A percentile compares a stretch with the other conserved stretches of the same genome.
Conservation (phyloP, 1,140 invertebrate genomes). For the Rhopalosiphum maidis region DNA sequence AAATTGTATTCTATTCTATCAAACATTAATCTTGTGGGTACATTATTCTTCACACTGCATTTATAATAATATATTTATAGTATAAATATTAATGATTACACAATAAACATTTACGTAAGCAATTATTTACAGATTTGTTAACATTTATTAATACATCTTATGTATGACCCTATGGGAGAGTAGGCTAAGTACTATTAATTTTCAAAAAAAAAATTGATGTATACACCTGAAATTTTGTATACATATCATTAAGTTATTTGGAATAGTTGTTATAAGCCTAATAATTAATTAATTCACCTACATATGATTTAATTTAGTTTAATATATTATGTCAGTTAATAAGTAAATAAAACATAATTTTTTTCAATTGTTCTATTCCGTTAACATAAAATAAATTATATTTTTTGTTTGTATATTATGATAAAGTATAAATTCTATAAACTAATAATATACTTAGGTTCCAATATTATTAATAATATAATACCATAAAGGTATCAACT, state of each 20-base stretch:
- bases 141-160: neutral
- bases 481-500: neutral
- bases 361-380: neutral
- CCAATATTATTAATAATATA: neutral
- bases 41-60: neutral
- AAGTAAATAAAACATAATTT: neutral
- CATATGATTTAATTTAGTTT: neutral
- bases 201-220: neutral
- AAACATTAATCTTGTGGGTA: neutral
- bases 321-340: neutral
- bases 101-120: neutral
- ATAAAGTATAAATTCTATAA: neutral
- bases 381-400: conserved; percentile 1
- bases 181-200: neutral
- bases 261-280: neutral
- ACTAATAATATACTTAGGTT: neutral
- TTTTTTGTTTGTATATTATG: neutral
- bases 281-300: neutral
- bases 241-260: neutral
- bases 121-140: neutral
- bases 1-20: neutral
- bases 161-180: neutral
- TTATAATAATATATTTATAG: neutral
- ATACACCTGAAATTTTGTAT: neutral
- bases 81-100: neutral